Evolutionary conservation across 2,888 invertebrate species (phyloP).

Genomic region (Antheraea yamamai): DNA sequence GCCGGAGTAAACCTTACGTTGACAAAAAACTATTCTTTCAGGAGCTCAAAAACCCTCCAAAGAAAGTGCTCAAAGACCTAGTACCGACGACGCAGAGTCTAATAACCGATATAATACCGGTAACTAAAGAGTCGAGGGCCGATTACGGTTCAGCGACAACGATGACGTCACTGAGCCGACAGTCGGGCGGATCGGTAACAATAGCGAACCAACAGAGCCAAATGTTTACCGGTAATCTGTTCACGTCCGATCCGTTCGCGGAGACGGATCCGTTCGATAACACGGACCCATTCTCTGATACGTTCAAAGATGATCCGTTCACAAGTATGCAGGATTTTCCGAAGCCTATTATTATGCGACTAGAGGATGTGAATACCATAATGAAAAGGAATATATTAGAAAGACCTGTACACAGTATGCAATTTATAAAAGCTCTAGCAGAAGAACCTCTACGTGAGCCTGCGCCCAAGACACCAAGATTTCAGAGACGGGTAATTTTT

Average conservation of each 20-base stretch:
- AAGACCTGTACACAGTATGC: slow-evolving; percentile 42
- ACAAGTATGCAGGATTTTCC: slow-evolving; percentile 70
- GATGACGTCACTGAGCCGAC: slow-evolving; percentile 73
- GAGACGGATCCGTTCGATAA: slow-evolving; percentile 89
- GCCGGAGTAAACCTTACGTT: slow-evolving; percentile 94
- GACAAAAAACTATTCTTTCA: slow-evolving; percentile 98
- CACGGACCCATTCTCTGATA: slow-evolving; percentile 85
- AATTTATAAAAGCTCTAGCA: slow-evolving; percentile 71
- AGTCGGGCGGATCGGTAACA: slow-evolving; percentile 76
- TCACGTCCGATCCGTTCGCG: slow-evolving; percentile 84
- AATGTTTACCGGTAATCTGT: slow-evolving; percentile 62
- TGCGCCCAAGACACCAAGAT: slow-evolving; percentile 67
- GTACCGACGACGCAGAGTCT: slow-evolving; percentile 75
- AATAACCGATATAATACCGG: slow-evolving; percentile 61
- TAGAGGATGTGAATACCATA: slow-evolving; percentile 56
- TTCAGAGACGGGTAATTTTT: slow-evolving; percentile 63
- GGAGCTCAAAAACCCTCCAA: slow-evolving; percentile 96
- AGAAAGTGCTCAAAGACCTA: slow-evolving; percentile 95
- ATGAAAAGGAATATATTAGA: slow-evolving; percentile 28
- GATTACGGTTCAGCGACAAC: slow-evolving; percentile 72
- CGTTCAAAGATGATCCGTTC: slow-evolving; percentile 84
- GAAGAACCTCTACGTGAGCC: slow-evolving; percentile 86
- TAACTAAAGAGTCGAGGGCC: slow-evolving; percentile 54
- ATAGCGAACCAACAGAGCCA: slow-evolving; percentile 60
- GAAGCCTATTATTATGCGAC: slow-evolving; percentile 49